phyloP scores from a whole-genome alignment of 2,888 invertebrate species.

The Cerceris rybyensis region DNA sequence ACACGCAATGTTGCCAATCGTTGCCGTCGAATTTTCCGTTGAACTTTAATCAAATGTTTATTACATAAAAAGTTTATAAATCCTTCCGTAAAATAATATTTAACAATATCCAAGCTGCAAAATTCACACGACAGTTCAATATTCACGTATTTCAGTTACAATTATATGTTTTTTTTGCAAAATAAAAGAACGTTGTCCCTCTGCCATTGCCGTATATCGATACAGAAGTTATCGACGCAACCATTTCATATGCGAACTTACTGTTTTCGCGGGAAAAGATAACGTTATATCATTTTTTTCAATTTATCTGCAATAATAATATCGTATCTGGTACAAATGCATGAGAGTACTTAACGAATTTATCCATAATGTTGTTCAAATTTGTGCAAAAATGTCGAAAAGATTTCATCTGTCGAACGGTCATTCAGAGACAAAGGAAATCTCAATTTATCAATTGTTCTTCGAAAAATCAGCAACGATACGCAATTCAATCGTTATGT shows the following conservation, averaged over 20 bases:
- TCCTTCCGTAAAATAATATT: too few relatives aligned
- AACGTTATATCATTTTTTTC: not conserved
- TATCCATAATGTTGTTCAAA: constrained; percentile 2
- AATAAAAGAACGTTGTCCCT: too few relatives aligned
- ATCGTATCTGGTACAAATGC: too few relatives aligned
- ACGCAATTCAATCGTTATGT: constrained; percentile 18
- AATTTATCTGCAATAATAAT: not conserved
- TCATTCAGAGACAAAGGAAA: constrained; percentile 3
- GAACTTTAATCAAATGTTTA: not conserved
- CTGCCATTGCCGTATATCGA: not conserved
- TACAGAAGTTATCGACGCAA: not conserved
- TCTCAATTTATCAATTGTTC: constrained; percentile 31
- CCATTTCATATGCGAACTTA: not conserved
- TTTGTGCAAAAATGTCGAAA: constrained; percentile 10
- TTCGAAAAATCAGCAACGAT: constrained; percentile 17
- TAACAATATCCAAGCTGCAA: too few relatives aligned
- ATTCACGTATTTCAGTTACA: too few relatives aligned
- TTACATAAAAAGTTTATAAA: too few relatives aligned
- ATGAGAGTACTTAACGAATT: too few relatives aligned
- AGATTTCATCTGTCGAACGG: not conserved
- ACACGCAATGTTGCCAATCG: constrained; percentile 30
- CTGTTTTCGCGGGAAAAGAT: not conserved
- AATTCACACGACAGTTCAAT: too few relatives aligned
- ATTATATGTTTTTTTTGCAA: too few relatives aligned
- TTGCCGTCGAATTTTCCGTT: not conserved